Evolutionary conservation across 2,113 vertebrate species (phyloP).

Genomic region (Ageneiosus marmoratus): DNA sequence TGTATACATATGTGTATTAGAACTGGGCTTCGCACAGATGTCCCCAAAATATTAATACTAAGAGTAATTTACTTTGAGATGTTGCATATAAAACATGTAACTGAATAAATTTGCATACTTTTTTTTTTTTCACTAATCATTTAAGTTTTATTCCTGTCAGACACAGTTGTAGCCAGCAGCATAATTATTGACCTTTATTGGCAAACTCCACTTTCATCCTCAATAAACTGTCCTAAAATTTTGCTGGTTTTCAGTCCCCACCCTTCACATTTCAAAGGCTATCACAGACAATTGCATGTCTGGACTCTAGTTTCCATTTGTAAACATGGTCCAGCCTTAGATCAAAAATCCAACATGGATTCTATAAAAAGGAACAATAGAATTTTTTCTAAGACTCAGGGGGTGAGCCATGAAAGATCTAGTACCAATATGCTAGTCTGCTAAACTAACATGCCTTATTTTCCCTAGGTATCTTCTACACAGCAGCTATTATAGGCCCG

Average conservation of each 20-base stretch:
- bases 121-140: not conserved
- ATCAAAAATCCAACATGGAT: slow-evolving; percentile 37
- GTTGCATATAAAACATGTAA: not conserved
- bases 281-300: slow-evolving; percentile 39
- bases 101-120: not conserved
- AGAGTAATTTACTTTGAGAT: not conserved
- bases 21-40: not conserved
- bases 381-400: slow-evolving; percentile 3
- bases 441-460: slow-evolving; percentile 17
- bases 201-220: slow-evolving; percentile 40
- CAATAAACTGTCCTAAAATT: slow-evolving; percentile 55
- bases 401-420: not conserved
- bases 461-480: slow-evolving; percentile 87
- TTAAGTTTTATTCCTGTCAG: slow-evolving; percentile 20
- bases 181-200: slow-evolving; percentile 39
- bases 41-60: not conserved
- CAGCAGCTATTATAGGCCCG: slow-evolving; percentile 91
- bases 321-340: slow-evolving; percentile 3
- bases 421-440: not conserved
- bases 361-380: slow-evolving; percentile 20
- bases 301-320: slow-evolving; percentile 7
- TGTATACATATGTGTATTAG: not conserved
- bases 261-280: slow-evolving; percentile 49
- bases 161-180: slow-evolving; percentile 7
- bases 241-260: slow-evolving; percentile 38